Percentiles rank a stretch among this genome's conserved stretches.
Evolutionary conservation across 2,113 vertebrate species (phyloP).

Genomic region (Murina feae): DNA sequence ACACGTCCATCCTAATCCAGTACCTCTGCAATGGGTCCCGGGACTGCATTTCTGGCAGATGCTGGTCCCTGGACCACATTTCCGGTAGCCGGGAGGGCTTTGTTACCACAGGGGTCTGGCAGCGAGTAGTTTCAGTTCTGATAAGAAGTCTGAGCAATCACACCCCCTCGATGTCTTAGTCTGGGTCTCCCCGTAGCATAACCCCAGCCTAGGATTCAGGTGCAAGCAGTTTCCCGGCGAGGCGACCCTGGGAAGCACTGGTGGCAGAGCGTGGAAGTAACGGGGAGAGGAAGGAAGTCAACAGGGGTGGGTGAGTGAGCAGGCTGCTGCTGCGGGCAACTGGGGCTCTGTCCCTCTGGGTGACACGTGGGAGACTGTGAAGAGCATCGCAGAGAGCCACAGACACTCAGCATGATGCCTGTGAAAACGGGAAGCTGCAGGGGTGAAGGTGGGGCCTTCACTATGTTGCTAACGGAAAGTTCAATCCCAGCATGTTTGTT

Average conservation of each 20-base stretch:
- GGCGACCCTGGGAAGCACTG: neutral
- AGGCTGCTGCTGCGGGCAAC: neutral
- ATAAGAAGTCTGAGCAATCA: neutral
- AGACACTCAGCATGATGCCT: neutral
- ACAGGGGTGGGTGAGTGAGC: neutral
- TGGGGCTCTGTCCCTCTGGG: neutral
- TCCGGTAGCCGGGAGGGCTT: accelerated
- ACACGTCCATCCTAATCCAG: neutral
- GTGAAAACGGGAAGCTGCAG: neutral
- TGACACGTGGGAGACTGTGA: neutral
- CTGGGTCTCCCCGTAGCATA: neutral
- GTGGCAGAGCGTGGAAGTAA: neutral
- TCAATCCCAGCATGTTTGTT: neutral
- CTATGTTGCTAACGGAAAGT: neutral
- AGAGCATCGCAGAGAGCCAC: neutral
- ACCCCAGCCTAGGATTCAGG: neutral
- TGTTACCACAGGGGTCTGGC: too few relatives aligned
- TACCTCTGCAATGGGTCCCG: accelerated
- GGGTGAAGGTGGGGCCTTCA: accelerated
- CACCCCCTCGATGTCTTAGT: neutral
- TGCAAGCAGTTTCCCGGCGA: neutral
- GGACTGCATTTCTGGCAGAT: neutral
- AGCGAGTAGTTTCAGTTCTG: accelerated
- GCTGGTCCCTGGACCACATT: accelerated
- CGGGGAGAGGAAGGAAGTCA: neutral